Evolutionary conservation across 1,140 invertebrate species (phyloP), one percentile per base, ranked within the genome.

Genomic region (Dreissena rostriformis): DNA sequence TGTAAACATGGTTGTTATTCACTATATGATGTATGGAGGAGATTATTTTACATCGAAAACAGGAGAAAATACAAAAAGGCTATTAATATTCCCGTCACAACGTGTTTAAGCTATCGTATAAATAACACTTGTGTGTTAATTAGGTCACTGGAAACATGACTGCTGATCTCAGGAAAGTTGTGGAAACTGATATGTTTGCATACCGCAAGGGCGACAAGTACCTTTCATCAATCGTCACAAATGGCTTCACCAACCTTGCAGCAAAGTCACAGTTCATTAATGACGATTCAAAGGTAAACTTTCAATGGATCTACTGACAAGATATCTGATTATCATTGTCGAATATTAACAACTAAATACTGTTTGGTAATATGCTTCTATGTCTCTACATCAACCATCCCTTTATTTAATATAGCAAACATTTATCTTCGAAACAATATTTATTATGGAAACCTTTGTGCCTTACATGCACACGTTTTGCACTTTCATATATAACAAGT

Each of bases 221-320:
- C 4, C 49, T 79, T 0, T 22, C 52, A 4, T 70, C 77, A 14
- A 2, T 70, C 29, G 51, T 79, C 7, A 70, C 67, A 19, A 79
- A 79, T 70, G 66, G 49, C 14, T 61, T 79, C n/a, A 79, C 49
- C 1, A 79, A 79, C 51, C 19, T 79, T 57, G 77, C 67, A 12
- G 77, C 77, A 4, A 70, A 79, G 26, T 17, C 49, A 15, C 65
- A 71, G 22, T 79, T 24, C 39, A 19, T 70, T 29, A 39, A 70
- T 29, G 19, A 24, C 22, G 22, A 79, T 19, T 24, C 26, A 19
- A 68, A 51, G 63, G 76, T 78, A 61, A 68, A 49, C 19, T 28
- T 28, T 75, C 52, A 53, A 22, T 6, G 6, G 5, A 68, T 29
- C 1, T 68, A 63, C 24, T 63, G 19, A 63, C 2, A 63, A 63